Conservation (phyloP, 92 coral and sea anemone species). For the Phenganax subtilis region DNA sequence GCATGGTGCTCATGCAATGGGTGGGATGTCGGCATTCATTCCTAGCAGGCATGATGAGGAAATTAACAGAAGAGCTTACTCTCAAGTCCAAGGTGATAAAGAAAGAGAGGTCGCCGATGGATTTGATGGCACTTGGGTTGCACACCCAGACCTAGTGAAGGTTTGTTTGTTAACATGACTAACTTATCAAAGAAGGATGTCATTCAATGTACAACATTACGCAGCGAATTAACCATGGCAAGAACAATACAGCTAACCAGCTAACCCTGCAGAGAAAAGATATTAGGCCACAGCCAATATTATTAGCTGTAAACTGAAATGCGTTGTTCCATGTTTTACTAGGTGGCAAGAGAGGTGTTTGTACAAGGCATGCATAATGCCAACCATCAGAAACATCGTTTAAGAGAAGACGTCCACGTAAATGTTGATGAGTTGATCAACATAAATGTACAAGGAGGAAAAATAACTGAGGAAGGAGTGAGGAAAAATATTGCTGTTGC, state of each 20-base stretch:
- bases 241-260: too few species aligned
- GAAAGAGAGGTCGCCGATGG: conserved; percentile 96
- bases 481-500: conserved; percentile 72
- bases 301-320: too few species aligned
- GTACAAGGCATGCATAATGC: conserved; percentile 67
- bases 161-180: conserved; percentile 40
- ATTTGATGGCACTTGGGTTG: conserved; percentile 98
- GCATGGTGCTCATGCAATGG: conserved; percentile 98
- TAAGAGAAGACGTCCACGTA: conserved; percentile 92
- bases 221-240: too few species aligned
- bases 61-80: conserved; percentile 76
- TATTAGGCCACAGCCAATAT: too few species aligned
- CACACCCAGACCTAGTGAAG: conserved; percentile 89
- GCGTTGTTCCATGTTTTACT: not conserved
- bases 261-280: too few species aligned
- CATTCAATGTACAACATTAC: too few species aligned
- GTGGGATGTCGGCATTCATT: conserved; percentile 98
- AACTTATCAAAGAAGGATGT: too few species aligned
- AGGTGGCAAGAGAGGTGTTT: conserved; percentile 41
- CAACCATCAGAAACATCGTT: conserved; percentile 85
- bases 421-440: conserved; percentile 81
- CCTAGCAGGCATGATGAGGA: conserved; percentile 86
- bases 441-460: conserved; percentile 69
- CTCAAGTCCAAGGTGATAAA: conserved; percentile 84
- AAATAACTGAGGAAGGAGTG: conserved; percentile 82